A percentile compares a stretch with the other conserved stretches of the same genome.
phyloP scores from a whole-genome alignment of 2,888 invertebrate genomes.

The Drosophila rubida region DNA sequence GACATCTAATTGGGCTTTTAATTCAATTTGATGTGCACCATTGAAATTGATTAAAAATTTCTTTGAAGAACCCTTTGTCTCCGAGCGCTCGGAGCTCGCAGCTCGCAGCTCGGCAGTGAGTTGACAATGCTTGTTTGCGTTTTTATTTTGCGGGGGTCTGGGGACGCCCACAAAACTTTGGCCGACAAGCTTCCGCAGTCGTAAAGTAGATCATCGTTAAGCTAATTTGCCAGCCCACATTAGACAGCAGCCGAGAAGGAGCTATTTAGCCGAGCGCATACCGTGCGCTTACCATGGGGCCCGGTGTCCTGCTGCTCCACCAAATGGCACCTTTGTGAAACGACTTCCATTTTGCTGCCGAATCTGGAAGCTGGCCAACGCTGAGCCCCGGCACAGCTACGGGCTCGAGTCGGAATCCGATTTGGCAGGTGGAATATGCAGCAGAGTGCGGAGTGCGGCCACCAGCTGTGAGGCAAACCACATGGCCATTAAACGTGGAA shows the following conservation, averaged over 20 bases:
- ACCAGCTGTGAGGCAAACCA: constrained; percentile 15
- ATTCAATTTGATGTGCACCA: constrained; percentile 29
- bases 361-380: neutral
- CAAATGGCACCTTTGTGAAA: constrained; percentile 46
- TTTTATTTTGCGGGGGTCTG: neutral
- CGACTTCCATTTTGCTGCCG: constrained; percentile 1
- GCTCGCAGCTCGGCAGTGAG: no score
- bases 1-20: constrained; percentile 24
- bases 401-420: neutral
- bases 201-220: constrained; percentile 54
- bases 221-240: constrained; percentile 52
- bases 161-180: constrained; percentile 3
- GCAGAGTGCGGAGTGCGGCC: neutral
- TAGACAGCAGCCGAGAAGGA: constrained; percentile 23
- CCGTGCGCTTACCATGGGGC: neutral
- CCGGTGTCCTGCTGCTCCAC: constrained; percentile 6
- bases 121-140: neutral
- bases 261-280: constrained; percentile 33
- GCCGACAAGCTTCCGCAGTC: constrained; percentile 32
- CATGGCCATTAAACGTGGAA: constrained; percentile 38
- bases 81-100: neutral
- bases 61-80: constrained; percentile 23
- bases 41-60: constrained; percentile 26
- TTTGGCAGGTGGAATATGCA: constrained; percentile 16
- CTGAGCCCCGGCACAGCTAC: no score